These are phyloP conservation scores for Leptocoma aspasia DNA, from an alignment of 2,113 vertebrate genomes.

Conservation along the genomic window DNA sequence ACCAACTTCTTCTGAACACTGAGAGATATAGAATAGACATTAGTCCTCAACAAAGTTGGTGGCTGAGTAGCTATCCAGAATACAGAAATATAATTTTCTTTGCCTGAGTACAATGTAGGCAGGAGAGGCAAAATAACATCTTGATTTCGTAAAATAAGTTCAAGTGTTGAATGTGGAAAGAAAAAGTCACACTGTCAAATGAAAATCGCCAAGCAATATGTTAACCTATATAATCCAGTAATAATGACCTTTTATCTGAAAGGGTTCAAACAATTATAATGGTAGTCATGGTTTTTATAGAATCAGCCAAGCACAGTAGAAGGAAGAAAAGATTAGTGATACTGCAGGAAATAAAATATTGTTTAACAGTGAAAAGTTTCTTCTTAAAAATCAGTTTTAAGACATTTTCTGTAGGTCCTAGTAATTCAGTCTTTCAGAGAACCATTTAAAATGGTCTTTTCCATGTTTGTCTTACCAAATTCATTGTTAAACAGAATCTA, in stretches of 20 bases:
- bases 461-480: neutral
- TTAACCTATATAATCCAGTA: neutral
- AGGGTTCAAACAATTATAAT: neutral
- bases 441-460: neutral
- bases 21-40: neutral
- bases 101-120: neutral
- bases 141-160: neutral
- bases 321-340: neutral
- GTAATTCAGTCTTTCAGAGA: neutral
- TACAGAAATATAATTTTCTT: neutral
- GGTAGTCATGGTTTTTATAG: neutral
- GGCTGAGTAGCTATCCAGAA: neutral
- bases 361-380: neutral
- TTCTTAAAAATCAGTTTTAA: neutral
- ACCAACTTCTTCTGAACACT: neutral
- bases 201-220: neutral
- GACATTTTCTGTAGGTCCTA: neutral
- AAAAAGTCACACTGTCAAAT: neutral
- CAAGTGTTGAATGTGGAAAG: neutral
- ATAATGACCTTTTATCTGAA: neutral
- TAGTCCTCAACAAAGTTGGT: neutral
- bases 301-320: neutral
- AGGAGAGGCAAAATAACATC: neutral
- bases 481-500: slow-evolving; percentile 7
- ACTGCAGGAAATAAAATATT: neutral